A percentile compares a stretch with the other conserved stretches of the same genome.
Evolutionary conservation across 2,797 vertebrate genomes (phyloP).

Genomic region (Cynopterus sphinx): DNA sequence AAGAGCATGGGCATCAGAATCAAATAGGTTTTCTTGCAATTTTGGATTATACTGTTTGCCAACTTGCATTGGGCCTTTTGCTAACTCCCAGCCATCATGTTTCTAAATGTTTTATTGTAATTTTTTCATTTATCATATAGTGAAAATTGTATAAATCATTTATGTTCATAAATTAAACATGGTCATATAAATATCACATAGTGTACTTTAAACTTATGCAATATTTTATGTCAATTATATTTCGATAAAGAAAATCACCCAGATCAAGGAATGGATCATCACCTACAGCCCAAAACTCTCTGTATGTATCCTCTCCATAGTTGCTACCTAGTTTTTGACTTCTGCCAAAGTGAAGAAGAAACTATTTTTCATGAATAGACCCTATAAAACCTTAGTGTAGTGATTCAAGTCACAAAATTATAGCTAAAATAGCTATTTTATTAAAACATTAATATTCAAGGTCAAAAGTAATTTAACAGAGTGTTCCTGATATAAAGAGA

Average conservation of each 20-base stretch:
- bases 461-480: not conserved
- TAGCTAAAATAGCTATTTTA: not conserved
- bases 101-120: not conserved
- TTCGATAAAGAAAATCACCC: not conserved
- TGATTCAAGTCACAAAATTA: not conserved
- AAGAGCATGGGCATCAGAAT: not conserved
- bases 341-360: not conserved
- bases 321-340: not conserved
- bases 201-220: not conserved
- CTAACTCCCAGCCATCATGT: not conserved
- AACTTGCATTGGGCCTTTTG: not conserved
- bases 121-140: not conserved
- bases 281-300: not conserved
- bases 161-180: not conserved
- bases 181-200: not conserved
- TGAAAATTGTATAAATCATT: not conserved
- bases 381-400: not conserved
- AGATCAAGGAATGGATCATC: not conserved
- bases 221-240: not conserved
- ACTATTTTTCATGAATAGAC: not conserved
- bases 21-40: not conserved
- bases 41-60: not conserved
- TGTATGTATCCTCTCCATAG: not conserved
- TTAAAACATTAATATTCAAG: not conserved
- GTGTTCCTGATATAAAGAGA: not conserved